phyloP scores from a whole-genome alignment of 2,113 vertebrate species.

The Azemiops feae region DNA sequence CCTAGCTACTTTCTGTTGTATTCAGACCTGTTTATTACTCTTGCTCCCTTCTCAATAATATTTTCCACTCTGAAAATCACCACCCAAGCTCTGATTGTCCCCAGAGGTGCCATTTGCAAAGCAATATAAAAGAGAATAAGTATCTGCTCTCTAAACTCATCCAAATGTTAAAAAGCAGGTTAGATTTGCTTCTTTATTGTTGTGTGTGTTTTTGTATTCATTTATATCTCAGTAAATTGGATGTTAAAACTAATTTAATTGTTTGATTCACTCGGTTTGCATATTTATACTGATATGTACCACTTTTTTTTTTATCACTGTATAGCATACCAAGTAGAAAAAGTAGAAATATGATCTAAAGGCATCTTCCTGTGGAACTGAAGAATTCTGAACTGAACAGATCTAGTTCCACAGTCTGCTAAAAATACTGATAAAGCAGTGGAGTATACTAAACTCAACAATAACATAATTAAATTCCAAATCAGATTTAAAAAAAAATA shows the following conservation, averaged over 20 bases:
- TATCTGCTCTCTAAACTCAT: neutral
- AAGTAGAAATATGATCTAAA: neutral
- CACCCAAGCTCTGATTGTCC: neutral
- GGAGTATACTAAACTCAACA: neutral
- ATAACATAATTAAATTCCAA: neutral
- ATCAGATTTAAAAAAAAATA: neutral
- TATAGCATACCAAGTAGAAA: neutral
- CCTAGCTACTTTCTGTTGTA: neutral
- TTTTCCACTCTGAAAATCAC: neutral
- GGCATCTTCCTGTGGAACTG: neutral
- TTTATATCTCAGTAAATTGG: neutral
- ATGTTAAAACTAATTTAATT: rapidly evolving
- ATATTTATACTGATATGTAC: neutral
- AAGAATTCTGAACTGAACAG: neutral
- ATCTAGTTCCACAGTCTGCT: neutral
- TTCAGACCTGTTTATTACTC: neutral
- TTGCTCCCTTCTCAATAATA: neutral
- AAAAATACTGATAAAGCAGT: neutral
- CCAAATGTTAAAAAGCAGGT: neutral
- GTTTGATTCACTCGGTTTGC: neutral
- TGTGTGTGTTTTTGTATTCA: neutral
- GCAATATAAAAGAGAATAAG: neutral
- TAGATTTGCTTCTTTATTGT: neutral
- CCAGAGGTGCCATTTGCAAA: neutral
- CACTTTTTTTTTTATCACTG: neutral